phyloP scores from a whole-genome alignment of 2,888 invertebrate genomes.

The Drosophila flavopinicola region DNA sequence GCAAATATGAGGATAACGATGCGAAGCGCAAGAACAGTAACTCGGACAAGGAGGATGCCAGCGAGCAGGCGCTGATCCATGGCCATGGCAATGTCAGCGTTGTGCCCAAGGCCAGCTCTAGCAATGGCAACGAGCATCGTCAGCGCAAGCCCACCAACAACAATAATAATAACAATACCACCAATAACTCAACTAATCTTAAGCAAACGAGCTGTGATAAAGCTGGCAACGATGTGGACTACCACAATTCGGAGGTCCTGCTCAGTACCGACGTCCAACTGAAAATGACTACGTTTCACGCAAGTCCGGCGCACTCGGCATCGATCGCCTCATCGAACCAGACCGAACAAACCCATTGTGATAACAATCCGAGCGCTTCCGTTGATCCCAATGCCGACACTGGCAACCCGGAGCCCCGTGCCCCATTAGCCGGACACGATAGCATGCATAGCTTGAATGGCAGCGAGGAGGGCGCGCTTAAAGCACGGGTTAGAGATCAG shows the following conservation, averaged over 20 bases:
- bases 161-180: conserved; percentile 64
- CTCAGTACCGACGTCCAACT: conserved; percentile 63
- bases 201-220: conserved; percentile 74
- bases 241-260: conserved; percentile 73
- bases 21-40: conserved; percentile 83
- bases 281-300: conserved; percentile 70
- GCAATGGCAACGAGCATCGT: conserved; percentile 77
- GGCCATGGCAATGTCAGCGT: conserved; percentile 30
- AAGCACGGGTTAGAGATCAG: conserved; percentile 82
- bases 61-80: conserved; percentile 66
- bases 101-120: conserved; percentile 13
- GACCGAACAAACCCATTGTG: conserved; percentile 81
- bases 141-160: conserved; percentile 76
- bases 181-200: conserved; percentile 57
- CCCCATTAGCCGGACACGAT: conserved; percentile 66
- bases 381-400: conserved; percentile 41
- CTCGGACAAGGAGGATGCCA: conserved; percentile 73
- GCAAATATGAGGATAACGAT: conserved; percentile 77
- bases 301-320: conserved; percentile 73
- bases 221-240: conserved; percentile 59
- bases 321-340: conserved; percentile 78
- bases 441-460: conserved; percentile 65
- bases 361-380: conserved; percentile 53
- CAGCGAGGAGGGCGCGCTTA: conserved; percentile 75
- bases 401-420: conserved; percentile 36